Conservation (phyloP, 64 coral and sea anemone species). For the Anthopleura sola region DNA sequence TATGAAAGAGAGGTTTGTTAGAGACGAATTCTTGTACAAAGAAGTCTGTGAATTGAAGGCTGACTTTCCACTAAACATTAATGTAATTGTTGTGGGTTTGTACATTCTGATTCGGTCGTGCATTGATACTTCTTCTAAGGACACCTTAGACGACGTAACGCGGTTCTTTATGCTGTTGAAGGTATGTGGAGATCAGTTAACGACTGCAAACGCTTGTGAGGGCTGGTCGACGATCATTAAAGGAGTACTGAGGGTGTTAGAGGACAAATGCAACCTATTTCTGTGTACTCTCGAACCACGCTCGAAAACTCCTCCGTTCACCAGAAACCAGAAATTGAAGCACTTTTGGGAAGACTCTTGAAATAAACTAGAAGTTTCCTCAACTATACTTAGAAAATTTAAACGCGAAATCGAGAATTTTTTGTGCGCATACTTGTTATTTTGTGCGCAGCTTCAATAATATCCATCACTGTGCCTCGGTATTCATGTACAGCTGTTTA, state of each 20-base stretch:
- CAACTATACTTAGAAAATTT: too few species aligned
- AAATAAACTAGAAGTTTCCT: too few species aligned
- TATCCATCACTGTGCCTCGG: too few species aligned
- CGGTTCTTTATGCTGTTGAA: slow-evolving; percentile 2
- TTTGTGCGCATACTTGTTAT: too few species aligned
- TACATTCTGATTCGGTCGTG: slow-evolving; percentile 2
- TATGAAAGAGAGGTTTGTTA: slow-evolving; percentile 12
- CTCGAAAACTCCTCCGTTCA: not conserved
- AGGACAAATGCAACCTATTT: not conserved
- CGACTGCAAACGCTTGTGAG: slow-evolving; percentile 4
- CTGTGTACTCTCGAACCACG: not conserved
- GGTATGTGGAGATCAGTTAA: slow-evolving; percentile 8
- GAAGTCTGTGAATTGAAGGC: not conserved
- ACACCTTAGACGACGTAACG: not conserved
- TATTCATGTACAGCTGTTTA: too few species aligned
- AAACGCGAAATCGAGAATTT: too few species aligned
- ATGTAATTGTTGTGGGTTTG: slow-evolving; percentile 12
- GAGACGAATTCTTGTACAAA: slow-evolving; percentile 24
- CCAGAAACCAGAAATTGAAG: slow-evolving; percentile 26
- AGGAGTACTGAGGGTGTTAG: not conserved
- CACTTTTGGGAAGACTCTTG: slow-evolving; percentile 6
- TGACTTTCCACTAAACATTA: not conserved
- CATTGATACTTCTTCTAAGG: slow-evolving; percentile 5
- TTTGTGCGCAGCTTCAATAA: too few species aligned
- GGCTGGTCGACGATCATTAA: not conserved